Conservation (phyloP, 1,140 invertebrate species). For the Oncopeltus fasciatus region DNA sequence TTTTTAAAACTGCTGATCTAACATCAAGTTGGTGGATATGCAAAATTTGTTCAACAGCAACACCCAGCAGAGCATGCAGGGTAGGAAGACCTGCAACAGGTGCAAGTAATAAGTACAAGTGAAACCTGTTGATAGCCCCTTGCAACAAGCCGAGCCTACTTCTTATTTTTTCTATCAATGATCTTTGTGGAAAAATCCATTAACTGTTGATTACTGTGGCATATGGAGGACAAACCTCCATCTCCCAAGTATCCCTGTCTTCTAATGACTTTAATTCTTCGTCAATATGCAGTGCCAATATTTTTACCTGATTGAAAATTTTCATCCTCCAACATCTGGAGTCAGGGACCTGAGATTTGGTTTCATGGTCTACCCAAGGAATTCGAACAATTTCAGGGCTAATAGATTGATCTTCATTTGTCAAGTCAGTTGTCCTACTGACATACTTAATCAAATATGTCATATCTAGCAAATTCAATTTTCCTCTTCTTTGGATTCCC, state of each 20-base stretch:
- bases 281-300: too few relatives aligned
- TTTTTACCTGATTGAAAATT: too few relatives aligned
- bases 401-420: too few relatives aligned
- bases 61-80: background rate
- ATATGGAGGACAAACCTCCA: background rate
- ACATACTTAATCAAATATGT: background rate
- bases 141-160: background rate
- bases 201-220: background rate
- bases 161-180: background rate
- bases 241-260: background rate
- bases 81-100: constrained; percentile 2
- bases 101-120: background rate
- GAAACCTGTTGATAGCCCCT: constrained; percentile 6
- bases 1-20: background rate
- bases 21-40: background rate
- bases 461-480: background rate
- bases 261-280: background rate
- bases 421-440: background rate
- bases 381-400: background rate
- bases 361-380: background rate
- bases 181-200: background rate
- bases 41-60: background rate
- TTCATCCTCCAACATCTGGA: background rate
- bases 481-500: background rate
- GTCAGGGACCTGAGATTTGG: background rate